Evolutionary conservation across 1,140 invertebrate genomes (phyloP).

Genomic region (Leptopilina clavipes): DNA sequence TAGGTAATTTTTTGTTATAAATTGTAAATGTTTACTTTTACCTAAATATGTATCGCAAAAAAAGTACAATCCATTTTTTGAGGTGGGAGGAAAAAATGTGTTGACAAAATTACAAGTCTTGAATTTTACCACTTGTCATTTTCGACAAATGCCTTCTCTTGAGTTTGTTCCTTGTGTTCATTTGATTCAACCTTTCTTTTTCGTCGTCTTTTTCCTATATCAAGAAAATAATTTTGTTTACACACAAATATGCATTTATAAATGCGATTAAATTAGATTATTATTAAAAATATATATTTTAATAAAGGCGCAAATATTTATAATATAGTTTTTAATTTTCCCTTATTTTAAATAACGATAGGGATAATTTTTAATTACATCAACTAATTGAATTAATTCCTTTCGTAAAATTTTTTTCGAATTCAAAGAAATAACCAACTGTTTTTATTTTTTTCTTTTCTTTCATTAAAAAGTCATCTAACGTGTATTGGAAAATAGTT

Average conservation of each 20-base stretch:
- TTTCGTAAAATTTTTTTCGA: too few relatives aligned
- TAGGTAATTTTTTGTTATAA: too few relatives aligned
- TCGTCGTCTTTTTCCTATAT: constrained; percentile 66
- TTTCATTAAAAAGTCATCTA: too few relatives aligned
- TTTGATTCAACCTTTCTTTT: constrained; percentile 57
- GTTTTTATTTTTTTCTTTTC: too few relatives aligned
- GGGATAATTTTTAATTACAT: too few relatives aligned
- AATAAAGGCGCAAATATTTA: too few relatives aligned
- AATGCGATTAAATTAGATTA: not conserved
- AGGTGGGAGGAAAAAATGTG: not conserved
- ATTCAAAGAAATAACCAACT: too few relatives aligned
- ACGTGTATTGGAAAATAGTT: too few relatives aligned
- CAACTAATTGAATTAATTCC: too few relatives aligned
- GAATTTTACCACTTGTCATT: constrained; percentile 55
- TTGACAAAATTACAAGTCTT: constrained; percentile 19
- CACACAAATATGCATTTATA: not conserved
- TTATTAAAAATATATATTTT: too few relatives aligned
- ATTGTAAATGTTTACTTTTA: not conserved
- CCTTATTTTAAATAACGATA: too few relatives aligned
- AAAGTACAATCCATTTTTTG: not conserved
- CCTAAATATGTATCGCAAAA: not conserved
- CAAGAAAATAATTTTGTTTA: constrained; percentile 60
- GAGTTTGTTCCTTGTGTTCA: constrained; percentile 39
- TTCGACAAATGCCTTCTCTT: constrained; percentile 63
- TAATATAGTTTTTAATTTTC: too few relatives aligned